A percentile compares a stretch with the other conserved stretches of the same genome.
These are phyloP conservation scores for Pristionchus entomophagus DNA, from an alignment of 2,888 invertebrate genomes.

Conservation along the genomic window DNA sequence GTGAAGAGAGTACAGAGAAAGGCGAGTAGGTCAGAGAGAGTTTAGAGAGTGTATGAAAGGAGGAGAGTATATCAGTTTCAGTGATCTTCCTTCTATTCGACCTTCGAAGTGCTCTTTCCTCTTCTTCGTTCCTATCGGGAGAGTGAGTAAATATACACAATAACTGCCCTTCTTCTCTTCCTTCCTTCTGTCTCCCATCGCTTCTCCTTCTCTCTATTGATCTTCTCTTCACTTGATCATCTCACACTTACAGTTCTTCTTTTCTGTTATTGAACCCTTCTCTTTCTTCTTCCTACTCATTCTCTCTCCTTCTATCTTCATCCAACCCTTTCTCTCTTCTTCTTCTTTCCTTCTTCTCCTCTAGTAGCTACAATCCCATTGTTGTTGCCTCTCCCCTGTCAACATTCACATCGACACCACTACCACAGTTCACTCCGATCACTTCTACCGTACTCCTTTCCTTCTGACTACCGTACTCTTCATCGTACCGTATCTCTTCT, in stretches of 20 bases:
- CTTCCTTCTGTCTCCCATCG: conserved; percentile 3
- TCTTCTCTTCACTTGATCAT: conserved; percentile 23
- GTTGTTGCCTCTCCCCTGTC: conserved; percentile 9
- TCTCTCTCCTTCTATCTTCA: neutral
- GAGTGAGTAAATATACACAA: conserved; percentile 3
- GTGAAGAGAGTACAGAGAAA: neutral
- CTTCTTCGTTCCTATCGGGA: conserved; percentile 23
- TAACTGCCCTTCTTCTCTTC: neutral
- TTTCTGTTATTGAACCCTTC: neutral
- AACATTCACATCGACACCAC: neutral
- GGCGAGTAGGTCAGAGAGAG: conserved; percentile 19
- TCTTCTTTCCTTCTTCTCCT: neutral
- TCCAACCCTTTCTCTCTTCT: neutral
- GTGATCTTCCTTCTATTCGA: conserved; percentile 14
- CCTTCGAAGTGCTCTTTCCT: conserved; percentile 26
- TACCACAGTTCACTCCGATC: neutral
- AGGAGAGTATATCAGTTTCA: conserved; percentile 38
- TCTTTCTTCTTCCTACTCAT: too few relatives aligned
- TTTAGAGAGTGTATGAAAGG: neutral
- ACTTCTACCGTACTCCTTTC: neutral
- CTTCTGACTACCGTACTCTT: neutral
- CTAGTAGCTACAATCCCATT: conserved; percentile 38
- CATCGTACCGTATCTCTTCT: neutral
- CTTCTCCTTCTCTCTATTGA: conserved; percentile 27
- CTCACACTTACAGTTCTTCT: neutral